These are phyloP conservation scores for Drosophila nigromelanica DNA, from an alignment of 1,140 invertebrate species.

Conservation along the genomic window DNA sequence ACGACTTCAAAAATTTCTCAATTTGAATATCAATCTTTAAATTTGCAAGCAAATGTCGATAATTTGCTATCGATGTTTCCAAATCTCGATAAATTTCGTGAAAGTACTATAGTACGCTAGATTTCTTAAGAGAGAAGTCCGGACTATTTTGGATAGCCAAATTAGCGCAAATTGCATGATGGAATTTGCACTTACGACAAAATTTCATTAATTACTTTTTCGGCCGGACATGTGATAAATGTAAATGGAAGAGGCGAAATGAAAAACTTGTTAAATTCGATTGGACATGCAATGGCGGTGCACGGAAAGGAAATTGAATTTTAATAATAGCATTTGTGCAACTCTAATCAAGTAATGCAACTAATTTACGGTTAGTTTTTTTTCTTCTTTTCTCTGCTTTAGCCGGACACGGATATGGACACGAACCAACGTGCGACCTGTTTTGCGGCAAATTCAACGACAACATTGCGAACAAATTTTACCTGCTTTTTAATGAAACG, in stretches of 20 bases:
- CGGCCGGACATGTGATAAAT: constrained; percentile 41
- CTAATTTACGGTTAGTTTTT: constrained; percentile 50
- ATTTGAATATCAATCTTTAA: no score
- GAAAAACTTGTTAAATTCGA: constrained; percentile 74
- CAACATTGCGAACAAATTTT: constrained; percentile 80
- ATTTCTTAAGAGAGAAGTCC: no score
- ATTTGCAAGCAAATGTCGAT: no score
- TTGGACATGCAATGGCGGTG: constrained; percentile 66
- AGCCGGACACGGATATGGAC: constrained; percentile 14
- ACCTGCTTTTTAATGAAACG: constrained; percentile 76
- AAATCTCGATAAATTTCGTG: no score
- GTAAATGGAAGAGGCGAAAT: constrained; percentile 35
- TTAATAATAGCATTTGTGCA: constrained; percentile 70
- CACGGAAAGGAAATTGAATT: constrained; percentile 69
- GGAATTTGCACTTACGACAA: constrained; percentile 74
- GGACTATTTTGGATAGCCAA: not conserved
- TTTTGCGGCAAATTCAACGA: constrained; percentile 36
- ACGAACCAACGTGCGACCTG: constrained; percentile 5
- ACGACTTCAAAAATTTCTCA: not conserved
- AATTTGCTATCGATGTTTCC: no score
- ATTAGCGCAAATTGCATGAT: constrained; percentile 41
- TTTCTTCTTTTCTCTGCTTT: not conserved
- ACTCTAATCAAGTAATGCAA: constrained; percentile 78
- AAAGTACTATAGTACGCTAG: no score
- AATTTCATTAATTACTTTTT: constrained; percentile 57